Evolutionary conservation across 1,140 invertebrate genomes (phyloP), one percentile per base, ranked within the genome.

Genomic region (Drosophila carrolli): DNA sequence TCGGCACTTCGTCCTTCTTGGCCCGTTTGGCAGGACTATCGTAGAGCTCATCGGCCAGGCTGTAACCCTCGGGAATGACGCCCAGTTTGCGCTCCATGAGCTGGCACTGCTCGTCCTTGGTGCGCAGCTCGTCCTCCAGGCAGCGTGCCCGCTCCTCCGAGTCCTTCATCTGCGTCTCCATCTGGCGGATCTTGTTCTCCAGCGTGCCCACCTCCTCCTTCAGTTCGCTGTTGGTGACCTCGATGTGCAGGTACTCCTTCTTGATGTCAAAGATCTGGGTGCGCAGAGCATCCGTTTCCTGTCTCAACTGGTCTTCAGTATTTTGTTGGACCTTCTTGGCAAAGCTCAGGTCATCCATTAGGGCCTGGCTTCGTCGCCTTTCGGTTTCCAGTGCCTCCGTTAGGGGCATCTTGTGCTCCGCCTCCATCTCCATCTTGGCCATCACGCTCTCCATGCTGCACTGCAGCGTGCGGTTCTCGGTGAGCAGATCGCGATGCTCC

Each of bases 221-320:
- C 0, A 95, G 81, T 77, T 94, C 94, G 35, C 93, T 93, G 68
- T 94, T 94, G n/a, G 93, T 94, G 9, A 94, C 93, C 68, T 94
- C 94, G 32, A 94, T 85, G 41, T 94, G 93, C 74, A 94, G 91
- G 50, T 93, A 93, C 47, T 93, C 93, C 86, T 94, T 94, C 60
- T 90, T 92, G 4, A 93, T 77, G 41, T 94, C 91, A 1, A 88
- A 93, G 29, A 94, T 80, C 73, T 94, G 93, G 38, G 92, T 93
- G 38, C 93, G 93, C 44, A 94, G 89, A 8, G 71, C 66, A 6
- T 94, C 93, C 29, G 94, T 68, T 60, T 94, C 93, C 19, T 91
- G 92, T 27, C 92, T 76, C 53, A 93, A 92, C 19, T 86, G 84
- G 13, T 90, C 75, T 65, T 94, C 94, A 6, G 90, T 92, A 63